Evolutionary conservation across 2,888 invertebrate genomes (phyloP).

Genomic region (Lycia hirtaria): DNA sequence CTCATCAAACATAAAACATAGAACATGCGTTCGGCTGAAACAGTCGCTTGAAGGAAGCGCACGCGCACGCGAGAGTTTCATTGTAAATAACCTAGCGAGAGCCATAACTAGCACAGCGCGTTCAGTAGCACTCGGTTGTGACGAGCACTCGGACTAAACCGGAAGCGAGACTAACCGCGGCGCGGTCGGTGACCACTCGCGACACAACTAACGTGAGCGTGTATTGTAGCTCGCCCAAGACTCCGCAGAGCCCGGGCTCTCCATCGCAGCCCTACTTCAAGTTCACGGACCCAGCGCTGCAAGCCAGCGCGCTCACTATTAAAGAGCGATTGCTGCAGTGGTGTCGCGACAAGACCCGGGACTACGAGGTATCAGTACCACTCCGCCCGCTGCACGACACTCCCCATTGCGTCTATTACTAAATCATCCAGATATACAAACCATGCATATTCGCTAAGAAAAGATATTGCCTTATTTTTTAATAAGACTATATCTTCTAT

Average conservation of each 20-base stretch:
- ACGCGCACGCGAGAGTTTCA: constrained; percentile 44
- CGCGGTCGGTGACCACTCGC: constrained; percentile 37
- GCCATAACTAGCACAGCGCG: constrained; percentile 58
- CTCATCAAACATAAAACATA: constrained; percentile 34
- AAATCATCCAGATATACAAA: constrained; percentile 1
- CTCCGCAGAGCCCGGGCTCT: constrained; percentile 87
- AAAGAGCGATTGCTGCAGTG: constrained; percentile 98
- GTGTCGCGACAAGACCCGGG: constrained; percentile 98
- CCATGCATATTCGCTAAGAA: not conserved
- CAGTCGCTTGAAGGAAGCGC: constrained; percentile 43
- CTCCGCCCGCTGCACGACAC: constrained; percentile 43
- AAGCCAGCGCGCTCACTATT: constrained; percentile 96
- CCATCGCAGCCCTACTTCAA: constrained; percentile 92
- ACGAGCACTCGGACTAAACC: constrained; percentile 54
- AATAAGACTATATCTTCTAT: not conserved
- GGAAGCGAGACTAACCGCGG: constrained; percentile 48
- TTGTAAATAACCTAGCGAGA: constrained; percentile 62
- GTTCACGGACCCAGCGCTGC: constrained; percentile 96
- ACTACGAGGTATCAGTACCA: constrained; percentile 96
- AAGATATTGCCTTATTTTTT: too few relatives aligned
- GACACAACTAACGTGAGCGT: constrained; percentile 75
- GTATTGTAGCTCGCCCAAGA: constrained; percentile 90
- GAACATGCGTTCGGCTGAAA: constrained; percentile 40
- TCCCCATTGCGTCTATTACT: constrained; percentile 49
- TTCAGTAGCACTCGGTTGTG: constrained; percentile 55